Evolutionary conservation across 2,113 vertebrate genomes (phyloP).

Genomic region (Noctilio leporinus): DNA sequence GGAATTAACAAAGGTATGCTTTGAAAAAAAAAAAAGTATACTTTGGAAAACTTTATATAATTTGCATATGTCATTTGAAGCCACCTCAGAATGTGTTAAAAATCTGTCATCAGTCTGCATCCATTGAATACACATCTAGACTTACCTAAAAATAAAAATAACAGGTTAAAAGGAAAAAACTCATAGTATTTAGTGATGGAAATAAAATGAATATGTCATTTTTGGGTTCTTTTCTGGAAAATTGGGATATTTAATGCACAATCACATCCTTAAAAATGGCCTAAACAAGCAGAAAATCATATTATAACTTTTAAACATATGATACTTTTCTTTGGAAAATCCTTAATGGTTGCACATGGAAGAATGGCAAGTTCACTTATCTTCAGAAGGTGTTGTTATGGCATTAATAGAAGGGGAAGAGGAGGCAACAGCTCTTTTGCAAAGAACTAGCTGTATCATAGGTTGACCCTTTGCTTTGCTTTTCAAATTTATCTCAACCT

Average conservation of each 20-base stretch:
- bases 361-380: neutral
- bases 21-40: neutral
- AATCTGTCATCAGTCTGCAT: neutral
- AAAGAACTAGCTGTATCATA: neutral
- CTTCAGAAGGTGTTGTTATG: neutral
- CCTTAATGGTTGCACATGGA: neutral
- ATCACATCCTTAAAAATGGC: neutral
- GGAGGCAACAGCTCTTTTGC: neutral
- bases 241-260: neutral
- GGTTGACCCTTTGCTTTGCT: neutral
- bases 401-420: neutral
- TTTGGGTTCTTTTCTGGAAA: neutral
- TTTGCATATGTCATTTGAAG: neutral
- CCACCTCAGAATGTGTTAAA: constrained; percentile 17
- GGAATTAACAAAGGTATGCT: neutral
- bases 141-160: constrained; percentile 18
- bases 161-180: neutral
- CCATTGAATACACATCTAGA: neutral
- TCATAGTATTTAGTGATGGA: neutral
- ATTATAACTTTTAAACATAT: neutral
- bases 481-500: neutral
- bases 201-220: neutral
- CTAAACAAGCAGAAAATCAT: neutral
- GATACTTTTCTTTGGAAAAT: neutral
- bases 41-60: neutral